Percentiles rank a stretch among this genome's conserved stretches.
Conservation (phyloP, 2,888 invertebrate species). For the Tanaodytes sp. region DNA sequence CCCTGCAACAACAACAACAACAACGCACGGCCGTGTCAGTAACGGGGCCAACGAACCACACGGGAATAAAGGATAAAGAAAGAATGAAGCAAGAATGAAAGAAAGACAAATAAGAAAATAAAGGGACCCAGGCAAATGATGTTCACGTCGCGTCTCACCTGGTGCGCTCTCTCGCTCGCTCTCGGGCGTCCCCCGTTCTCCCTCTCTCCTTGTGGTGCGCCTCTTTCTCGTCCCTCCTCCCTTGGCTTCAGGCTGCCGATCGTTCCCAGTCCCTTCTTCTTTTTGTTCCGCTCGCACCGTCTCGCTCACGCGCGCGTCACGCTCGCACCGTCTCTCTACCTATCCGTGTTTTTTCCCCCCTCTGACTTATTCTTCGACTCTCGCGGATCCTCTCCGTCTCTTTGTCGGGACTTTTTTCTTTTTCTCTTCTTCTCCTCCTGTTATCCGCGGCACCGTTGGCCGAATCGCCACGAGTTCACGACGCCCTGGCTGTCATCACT, state of each 20-base stretch:
- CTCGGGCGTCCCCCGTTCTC: slow-evolving; percentile 7
- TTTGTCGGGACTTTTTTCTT: too few relatives aligned
- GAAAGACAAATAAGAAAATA: too few relatives aligned
- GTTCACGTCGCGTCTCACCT: slow-evolving; percentile 45
- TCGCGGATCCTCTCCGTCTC: slow-evolving; percentile 12
- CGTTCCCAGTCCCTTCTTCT: slow-evolving; percentile 33
- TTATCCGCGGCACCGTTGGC: too few relatives aligned
- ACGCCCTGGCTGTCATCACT: too few relatives aligned
- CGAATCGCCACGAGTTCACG: slow-evolving; percentile 6
- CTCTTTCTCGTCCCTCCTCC: slow-evolving; percentile 6
- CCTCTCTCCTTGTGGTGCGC: slow-evolving; percentile 12
- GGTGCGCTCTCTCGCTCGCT: slow-evolving; percentile 15
- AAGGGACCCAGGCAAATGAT: slow-evolving; percentile 29
- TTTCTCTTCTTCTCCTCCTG: background rate
- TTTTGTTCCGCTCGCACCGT: slow-evolving; percentile 36
- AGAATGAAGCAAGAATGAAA: too few relatives aligned
- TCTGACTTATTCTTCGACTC: slow-evolving; percentile 10
- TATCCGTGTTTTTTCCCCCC: too few relatives aligned
- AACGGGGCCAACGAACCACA: too few relatives aligned
- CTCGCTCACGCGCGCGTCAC: slow-evolving; percentile 17
- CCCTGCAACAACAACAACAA: slow-evolving; percentile 20
- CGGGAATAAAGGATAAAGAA: too few relatives aligned
- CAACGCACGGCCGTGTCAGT: slow-evolving; percentile 3
- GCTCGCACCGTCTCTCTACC: slow-evolving; percentile 7
- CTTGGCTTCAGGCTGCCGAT: too few relatives aligned